Percentiles rank a stretch among this genome's conserved stretches.
phyloP scores from a whole-genome alignment of 2,113 vertebrate species.

The Strix uralensis region DNA sequence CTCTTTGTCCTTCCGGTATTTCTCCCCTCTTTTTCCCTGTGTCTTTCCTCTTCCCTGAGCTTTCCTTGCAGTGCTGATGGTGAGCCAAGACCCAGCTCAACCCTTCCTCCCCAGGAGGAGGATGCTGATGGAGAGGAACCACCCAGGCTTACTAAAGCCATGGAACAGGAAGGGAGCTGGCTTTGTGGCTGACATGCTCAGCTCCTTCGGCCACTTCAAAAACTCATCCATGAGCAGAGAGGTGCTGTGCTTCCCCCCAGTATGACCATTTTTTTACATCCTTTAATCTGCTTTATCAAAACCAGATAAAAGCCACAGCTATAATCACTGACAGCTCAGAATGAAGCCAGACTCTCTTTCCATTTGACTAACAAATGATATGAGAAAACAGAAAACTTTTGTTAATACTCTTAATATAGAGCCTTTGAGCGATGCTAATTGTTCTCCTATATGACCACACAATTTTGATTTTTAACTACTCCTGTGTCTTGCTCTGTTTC shows the following conservation, averaged over 20 bases:
- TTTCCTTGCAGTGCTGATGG: neutral
- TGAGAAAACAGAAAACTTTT: neutral
- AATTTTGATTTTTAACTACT: neutral
- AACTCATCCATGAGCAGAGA: neutral
- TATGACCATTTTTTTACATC: neutral
- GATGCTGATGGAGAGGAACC: neutral
- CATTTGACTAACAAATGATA: neutral
- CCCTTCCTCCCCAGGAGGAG: neutral
- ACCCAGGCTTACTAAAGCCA: too few species aligned
- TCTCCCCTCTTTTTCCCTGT: neutral
- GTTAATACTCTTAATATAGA: neutral
- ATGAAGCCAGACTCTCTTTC: neutral
- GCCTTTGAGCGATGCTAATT: neutral
- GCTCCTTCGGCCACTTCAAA: neutral
- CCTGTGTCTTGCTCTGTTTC: neutral
- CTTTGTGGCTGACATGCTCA: fast-evolving
- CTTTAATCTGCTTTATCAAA: neutral
- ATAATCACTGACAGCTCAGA: neutral
- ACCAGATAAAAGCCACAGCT: neutral
- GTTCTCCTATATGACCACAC: neutral
- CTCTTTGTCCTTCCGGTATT: neutral
- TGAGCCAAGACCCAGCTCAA: neutral
- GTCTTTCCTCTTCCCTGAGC: neutral
- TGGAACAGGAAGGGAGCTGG: neutral
- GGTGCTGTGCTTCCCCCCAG: neutral